phyloP scores from a whole-genome alignment of 2,113 vertebrate species.

The Aptenodytes forsteri region DNA sequence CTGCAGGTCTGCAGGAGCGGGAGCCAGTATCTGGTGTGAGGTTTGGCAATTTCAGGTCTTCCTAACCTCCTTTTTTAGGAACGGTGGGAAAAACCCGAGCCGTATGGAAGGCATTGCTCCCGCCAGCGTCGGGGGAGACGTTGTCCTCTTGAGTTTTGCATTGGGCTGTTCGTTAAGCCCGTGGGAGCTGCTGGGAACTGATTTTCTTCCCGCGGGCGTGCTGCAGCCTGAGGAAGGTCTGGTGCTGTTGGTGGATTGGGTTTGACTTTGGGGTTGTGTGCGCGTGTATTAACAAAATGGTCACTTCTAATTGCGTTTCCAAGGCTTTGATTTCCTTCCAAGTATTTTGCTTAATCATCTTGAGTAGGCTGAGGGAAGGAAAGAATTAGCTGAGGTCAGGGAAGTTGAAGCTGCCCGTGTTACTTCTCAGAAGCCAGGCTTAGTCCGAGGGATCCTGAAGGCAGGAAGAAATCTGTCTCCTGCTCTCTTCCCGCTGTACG shows the following conservation, averaged over 20 bases:
- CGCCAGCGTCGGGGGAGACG: accelerated
- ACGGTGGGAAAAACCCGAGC: neutral
- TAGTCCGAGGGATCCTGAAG: neutral
- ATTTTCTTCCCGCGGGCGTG: neutral
- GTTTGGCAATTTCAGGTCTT: neutral
- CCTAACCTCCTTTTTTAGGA: neutral
- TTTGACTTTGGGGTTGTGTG: neutral
- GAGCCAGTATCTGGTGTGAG: accelerated
- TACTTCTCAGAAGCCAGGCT: neutral
- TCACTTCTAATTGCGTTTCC: slow-evolving; percentile 48
- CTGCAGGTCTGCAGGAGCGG: neutral
- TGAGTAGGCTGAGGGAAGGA: slow-evolving; percentile 56
- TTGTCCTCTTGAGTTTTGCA: neutral
- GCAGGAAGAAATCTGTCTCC: neutral
- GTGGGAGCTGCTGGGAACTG: neutral
- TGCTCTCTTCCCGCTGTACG: neutral
- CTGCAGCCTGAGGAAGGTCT: neutral
- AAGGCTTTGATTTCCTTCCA: slow-evolving; percentile 66
- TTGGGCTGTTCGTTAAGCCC: neutral
- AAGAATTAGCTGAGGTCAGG: slow-evolving; percentile 67
- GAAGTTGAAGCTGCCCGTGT: slow-evolving; percentile 29
- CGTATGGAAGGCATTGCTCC: neutral
- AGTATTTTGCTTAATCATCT: slow-evolving; percentile 67
- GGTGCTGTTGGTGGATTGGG: neutral
- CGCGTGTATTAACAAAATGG: neutral